phyloP scores from a whole-genome alignment of 2,888 invertebrate species.

The Lasioglossum marginatum region DNA sequence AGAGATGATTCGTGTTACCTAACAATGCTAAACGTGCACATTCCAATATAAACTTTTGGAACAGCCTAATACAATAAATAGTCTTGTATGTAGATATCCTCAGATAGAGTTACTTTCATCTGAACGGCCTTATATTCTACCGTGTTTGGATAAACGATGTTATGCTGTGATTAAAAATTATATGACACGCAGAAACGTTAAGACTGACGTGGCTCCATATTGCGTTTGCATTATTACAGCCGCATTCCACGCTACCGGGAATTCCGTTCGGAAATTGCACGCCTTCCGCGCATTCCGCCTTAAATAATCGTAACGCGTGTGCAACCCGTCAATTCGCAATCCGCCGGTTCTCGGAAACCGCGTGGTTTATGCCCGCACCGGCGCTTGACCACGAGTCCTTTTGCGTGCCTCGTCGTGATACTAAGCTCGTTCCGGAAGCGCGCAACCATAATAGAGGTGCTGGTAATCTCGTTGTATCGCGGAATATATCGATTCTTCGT shows the following conservation, averaged over 20 bases:
- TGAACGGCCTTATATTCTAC: neutral
- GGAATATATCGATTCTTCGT: neutral
- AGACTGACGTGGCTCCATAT: neutral
- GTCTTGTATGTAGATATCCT: neutral
- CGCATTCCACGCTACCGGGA: conserved; percentile 37
- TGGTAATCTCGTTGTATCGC: neutral
- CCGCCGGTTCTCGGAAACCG: conserved; percentile 21
- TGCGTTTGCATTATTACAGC: neutral
- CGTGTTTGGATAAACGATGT: neutral
- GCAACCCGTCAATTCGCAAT: conserved; percentile 14
- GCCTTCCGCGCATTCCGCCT: conserved; percentile 26
- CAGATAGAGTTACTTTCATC: neutral
- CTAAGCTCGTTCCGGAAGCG: neutral
- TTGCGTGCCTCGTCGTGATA: neutral
- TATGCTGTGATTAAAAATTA: neutral
- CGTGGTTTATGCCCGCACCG: neutral
- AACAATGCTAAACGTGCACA: neutral
- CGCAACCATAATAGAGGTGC: neutral
- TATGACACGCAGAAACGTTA: neutral
- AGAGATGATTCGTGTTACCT: neutral
- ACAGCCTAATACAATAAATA: neutral
- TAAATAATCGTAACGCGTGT: conserved; percentile 35
- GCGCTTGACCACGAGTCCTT: neutral
- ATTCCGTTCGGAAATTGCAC: conserved; percentile 40
- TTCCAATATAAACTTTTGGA: neutral